These are phyloP conservation scores for Lacerta bilineata DNA, from an alignment of 2,797 vertebrate genomes.

Conservation along the genomic window DNA sequence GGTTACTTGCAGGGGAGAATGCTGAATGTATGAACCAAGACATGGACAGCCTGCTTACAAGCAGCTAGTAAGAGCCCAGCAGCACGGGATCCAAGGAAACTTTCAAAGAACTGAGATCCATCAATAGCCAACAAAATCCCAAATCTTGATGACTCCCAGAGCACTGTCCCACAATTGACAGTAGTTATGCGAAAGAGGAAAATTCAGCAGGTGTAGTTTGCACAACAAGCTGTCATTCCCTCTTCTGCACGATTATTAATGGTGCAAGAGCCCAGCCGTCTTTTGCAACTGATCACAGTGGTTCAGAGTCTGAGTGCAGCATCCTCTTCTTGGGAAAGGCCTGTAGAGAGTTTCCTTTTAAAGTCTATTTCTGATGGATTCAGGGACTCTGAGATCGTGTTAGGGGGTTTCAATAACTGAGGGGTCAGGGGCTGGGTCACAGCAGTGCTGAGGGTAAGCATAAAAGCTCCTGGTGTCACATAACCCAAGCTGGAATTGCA, in stretches of 20 bases:
- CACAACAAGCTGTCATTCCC: too few relatives aligned
- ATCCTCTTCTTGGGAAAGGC: not conserved
- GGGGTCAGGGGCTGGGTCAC: not conserved
- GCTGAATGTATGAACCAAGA: not conserved
- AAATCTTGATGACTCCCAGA: not conserved
- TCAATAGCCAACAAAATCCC: not conserved
- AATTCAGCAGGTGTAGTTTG: too few relatives aligned
- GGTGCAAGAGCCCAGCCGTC: too few relatives aligned
- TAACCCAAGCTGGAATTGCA: not conserved
- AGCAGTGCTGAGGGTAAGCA: not conserved
- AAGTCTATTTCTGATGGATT: not conserved
- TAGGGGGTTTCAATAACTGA: not conserved
- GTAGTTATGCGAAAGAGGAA: too few relatives aligned
- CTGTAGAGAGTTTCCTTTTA: not conserved
- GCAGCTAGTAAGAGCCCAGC: not conserved
- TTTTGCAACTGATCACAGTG: too few relatives aligned
- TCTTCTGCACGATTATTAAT: too few relatives aligned
- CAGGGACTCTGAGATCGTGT: too few relatives aligned
- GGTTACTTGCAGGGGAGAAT: not conserved
- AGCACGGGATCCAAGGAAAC: not conserved
- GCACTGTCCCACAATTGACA: not conserved
- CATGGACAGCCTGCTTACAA: too few relatives aligned
- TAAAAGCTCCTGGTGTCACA: not conserved
- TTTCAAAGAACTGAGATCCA: not conserved
- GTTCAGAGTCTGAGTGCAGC: too few relatives aligned